These are phyloP conservation scores for Allygus modestus DNA, from an alignment of 2,888 invertebrate genomes.

Conservation along the genomic window DNA sequence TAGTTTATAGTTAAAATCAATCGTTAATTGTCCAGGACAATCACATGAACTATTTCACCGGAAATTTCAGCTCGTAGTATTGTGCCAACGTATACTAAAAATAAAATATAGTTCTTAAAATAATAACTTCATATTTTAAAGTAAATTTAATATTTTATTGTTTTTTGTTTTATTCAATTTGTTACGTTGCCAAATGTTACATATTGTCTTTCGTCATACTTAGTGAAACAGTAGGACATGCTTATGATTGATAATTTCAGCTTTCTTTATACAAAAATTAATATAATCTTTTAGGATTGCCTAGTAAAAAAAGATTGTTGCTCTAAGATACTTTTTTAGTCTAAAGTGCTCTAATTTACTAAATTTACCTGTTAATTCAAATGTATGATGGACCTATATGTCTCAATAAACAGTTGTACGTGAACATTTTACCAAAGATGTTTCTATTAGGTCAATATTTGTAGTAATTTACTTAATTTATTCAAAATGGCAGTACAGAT, in stretches of 20 bases:
- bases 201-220: constrained; percentile 69
- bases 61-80: no score
- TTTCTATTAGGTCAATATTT: no score
- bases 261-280: constrained; percentile 62
- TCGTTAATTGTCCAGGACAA: no score
- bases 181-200: constrained; percentile 43
- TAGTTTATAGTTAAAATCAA: no score
- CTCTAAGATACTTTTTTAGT: constrained; percentile 64
- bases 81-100: no score
- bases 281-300: constrained; percentile 61
- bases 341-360: constrained; percentile 60
- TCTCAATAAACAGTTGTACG: constrained; percentile 70
- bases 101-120: no score
- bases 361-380: constrained; percentile 67
- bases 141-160: constrained; percentile 54
- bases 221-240: constrained; percentile 68
- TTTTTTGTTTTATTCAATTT: constrained; percentile 49
- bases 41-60: no score
- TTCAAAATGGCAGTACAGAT: no score
- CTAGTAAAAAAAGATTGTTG: constrained; percentile 67
- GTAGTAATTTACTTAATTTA: no score
- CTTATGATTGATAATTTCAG: constrained; percentile 67
- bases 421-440: constrained; percentile 70
- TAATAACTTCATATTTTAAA: no score
- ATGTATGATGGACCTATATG: constrained; percentile 68